Base-by-base conservation (phyloP, 1,140 invertebrate species). In the Euwallacea fornicatus region DNA sequence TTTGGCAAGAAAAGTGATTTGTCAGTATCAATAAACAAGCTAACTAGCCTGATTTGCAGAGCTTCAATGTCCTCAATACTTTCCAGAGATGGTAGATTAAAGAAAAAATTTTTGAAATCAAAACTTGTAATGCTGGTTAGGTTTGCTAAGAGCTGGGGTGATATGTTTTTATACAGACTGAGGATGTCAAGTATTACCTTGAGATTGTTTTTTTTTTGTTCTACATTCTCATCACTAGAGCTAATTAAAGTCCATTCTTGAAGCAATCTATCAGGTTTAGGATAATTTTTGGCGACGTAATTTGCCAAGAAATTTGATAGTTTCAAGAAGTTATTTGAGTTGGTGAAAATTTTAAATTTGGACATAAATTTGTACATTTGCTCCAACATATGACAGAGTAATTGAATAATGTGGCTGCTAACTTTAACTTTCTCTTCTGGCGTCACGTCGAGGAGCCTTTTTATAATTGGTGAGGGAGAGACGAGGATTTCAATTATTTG, bases 1-100 rank as follows among this genome's bases (percentile, higher is more conserved):
- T 85, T 81, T 2, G 86, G 81, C 13, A 84, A 82, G 73, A 90
- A 85, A 7, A 83, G 81, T 7, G 83, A 82, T n/a, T 83, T 82
- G 74, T 89, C 85, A 7, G 88, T 73, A 54, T 81, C 78, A 6
- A 90, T 73, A 75, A 90, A 86, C 43, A 90, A 84, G 56, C 86
- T 86, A 10, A 90, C 85, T 2, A 87, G 83, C 81, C 90, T 90
- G 1, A 90, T 81, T 81, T 90, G 88, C 65, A 91, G 81, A 63
- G 83, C 73, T 46, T 83, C 82, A 44, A 82, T 78, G 13, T 81
- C 73, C 33, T 82, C 79, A 54, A 81, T 33, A 33, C 21, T 33
- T 33, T 33, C 21, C 21, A 33, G 21, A 65, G 0, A 43, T 0
- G 83, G 69, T 10, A 83, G 80, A 76, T 78, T 82, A 58, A 83